Base-by-base conservation (phyloP, 2,888 invertebrate genomes). In the Sarcophaga subvicina region DNA sequence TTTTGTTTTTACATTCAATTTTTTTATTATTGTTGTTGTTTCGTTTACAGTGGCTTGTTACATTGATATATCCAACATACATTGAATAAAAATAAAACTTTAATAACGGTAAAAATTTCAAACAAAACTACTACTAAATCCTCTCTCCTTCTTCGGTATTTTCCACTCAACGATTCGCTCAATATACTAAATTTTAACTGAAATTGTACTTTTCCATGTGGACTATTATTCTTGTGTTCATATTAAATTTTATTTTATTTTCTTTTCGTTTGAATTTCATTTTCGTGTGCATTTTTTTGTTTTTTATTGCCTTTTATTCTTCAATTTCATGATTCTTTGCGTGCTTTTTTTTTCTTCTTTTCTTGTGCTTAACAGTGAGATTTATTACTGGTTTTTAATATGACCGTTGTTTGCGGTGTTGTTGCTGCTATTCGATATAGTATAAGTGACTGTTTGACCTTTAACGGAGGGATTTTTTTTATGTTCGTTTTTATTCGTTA, bases 391-490 rank as follows among this genome's bases (percentile, higher is more conserved):
- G 60, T 75, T 54, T 12, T 45, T 70, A 20, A 27, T 70, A 54
- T 8, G 45, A 25, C n/a, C 54, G 54, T 54, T 73, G 63, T 37
- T 17, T 76, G 20, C 62, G 37, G 54, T 20, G 2, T 54, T 49
- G 22, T 5, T 64, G 47, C n/a, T 63, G 62, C 49, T 69, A 17
- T 60, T 20, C 45, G 59, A 20, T 66, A 3, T 71, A 62, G 71
- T 59, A 67, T 80, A 67, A 69, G 69, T 83, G 83, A 80, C 71
- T 80, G 66, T 87, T 81, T 87, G 87, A 87, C 87, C 87, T 87
- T 87, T 87, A 83, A 67, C 67, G 75, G 22, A 66, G 64, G 54
- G 3, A 71, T 76, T 70, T 82, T 71, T 63, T 47, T 72, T 72
- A 54, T 54, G 54, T 17, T 62, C 20, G 66, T 67, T 60, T 62